Evolutionary conservation across 2,797 vertebrate genomes (phyloP), one percentile per base, ranked within the genome.

Genomic region (Rhinella marina): DNA sequence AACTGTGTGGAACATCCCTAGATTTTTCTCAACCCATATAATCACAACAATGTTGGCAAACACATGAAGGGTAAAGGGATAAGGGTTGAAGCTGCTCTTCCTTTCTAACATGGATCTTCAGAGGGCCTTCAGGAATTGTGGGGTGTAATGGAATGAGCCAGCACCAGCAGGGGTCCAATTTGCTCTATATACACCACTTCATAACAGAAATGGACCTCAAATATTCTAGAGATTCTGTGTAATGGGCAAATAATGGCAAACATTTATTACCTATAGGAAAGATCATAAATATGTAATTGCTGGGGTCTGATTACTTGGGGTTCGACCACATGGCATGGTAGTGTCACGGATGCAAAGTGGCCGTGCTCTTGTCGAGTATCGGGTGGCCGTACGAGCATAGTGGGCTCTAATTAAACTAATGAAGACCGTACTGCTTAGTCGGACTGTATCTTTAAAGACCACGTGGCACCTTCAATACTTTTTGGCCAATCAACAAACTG

Each of bases 211-310:
- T 23, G 32, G 57, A 75, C 27, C 62, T 21, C 10, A 84, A 79
- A 78, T 50, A 61, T 52, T 86, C 48, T 57, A 76, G 7, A 27
- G 29, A 61, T 25, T 57, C 29, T 75, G 48, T 61, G 6, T 83
- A 86, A 82, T 77, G 61, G 59, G 21, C 48, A 68, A 77, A 78
- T 83, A 48, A 41, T 1, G 54, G 14, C 54, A 56, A 41, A 41
- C 41, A 41, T 41, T 41, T 41, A 41, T 41, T 6, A 6, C 41
- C 41, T 41, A 41, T 0, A 41, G 41, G 3, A 3, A 41, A 41
- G 41, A 0, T 6, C 41, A 41, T 41, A 41, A 41, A 41, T 41
- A 41, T 41, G 41, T 41, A 41, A 41, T 41, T 41, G 41, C 41
- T 41, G 41, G 4, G 41, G 41, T 41, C 41, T 41, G 41, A 41